Evolutionary conservation across 2,888 invertebrate species (phyloP), one percentile per base, ranked within the genome.

Genomic region (Acleris cristana): DNA sequence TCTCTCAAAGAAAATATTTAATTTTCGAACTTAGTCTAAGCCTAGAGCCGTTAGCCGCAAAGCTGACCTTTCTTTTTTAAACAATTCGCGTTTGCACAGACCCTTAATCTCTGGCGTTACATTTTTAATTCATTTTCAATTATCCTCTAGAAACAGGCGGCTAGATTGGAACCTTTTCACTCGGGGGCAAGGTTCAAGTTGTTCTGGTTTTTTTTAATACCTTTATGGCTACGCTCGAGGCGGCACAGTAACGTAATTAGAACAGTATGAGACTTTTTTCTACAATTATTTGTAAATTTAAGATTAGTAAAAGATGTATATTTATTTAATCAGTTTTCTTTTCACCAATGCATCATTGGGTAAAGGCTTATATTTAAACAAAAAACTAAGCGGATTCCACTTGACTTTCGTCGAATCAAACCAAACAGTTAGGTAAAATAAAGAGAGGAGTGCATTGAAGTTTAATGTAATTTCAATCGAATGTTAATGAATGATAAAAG

Each of bases 41-140:
- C n/a, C 48, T 48, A 48, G 48, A n/a, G 48, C n/a, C 7, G 45
- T n/a, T 6, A 48, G 48, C 48, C 48, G 48, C 48, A 48, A 7
- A 56, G 21, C 23, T 23, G 23, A 23, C 45, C 44, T 57, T 57
- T 21, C 18, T 21, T 26, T 34, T 23, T 40, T 21, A 57, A 53
- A 26, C 53, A 53, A 40, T n/a, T 58, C 52, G 40, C 57, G 23
- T 58, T 56, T 40, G 60, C 60, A 54, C 48, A 51, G 60, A 56
- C 23, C 23, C 16, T 55, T 55, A 55, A 65, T 65, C 65, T 64
- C 55, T 44, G 57, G 51, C 44, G 60, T 45, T 52, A 65, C 51
- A 61, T 65, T 65, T 65, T 65, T 61, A 66, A 66, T 66, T 66
- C 56, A 66, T 66, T 56, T 65, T 61, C 65, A 65, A 65, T 65